A percentile compares a stretch with the other conserved stretches of the same genome.
phyloP scores from a whole-genome alignment of 1,140 invertebrate species.

The Zaprionus ornatus region DNA sequence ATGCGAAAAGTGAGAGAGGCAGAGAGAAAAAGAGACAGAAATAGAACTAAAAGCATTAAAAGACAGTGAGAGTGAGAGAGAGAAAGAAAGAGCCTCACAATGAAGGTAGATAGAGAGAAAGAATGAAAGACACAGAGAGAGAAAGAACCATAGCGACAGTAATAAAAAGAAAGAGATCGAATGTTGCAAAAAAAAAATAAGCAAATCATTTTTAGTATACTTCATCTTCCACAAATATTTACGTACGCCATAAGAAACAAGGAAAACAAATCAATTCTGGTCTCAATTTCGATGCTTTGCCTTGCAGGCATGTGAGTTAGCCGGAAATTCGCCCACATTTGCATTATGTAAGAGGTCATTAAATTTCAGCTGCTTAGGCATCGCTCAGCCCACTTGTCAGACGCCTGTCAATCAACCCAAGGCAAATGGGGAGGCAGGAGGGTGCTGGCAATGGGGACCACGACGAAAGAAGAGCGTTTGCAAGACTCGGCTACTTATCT shows the following conservation, averaged over 20 bases:
- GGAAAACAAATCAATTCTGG: constrained; percentile 5
- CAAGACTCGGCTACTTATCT: constrained; percentile 64
- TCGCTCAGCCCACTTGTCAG: constrained; percentile 45
- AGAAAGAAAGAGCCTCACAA: too few species aligned
- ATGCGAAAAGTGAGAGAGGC: not conserved
- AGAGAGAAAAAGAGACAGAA: not conserved
- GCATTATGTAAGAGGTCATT: constrained; percentile 46
- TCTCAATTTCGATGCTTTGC: not conserved
- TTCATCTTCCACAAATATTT: not conserved
- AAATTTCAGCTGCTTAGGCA: constrained; percentile 37
- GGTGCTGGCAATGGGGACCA: not conserved
- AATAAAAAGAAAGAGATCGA: too few species aligned
- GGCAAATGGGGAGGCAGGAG: constrained; percentile 1
- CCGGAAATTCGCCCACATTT: constrained; percentile 14
- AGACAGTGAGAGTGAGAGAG: too few species aligned
- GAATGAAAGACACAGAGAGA: too few species aligned
- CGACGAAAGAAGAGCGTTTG: constrained; percentile 44
- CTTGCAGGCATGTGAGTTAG: not conserved
- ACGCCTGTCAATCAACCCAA: constrained; percentile 69
- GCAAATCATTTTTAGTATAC: not conserved
- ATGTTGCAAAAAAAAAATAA: too few species aligned
- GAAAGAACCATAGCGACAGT: too few species aligned
- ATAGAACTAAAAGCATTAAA: not conserved
- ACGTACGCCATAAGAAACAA: not conserved
- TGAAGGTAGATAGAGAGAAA: too few species aligned